Percentiles rank a stretch among this genome's conserved stretches.
phyloP scores from a whole-genome alignment of 2,888 invertebrate genomes.

The Erannis defoliaria region DNA sequence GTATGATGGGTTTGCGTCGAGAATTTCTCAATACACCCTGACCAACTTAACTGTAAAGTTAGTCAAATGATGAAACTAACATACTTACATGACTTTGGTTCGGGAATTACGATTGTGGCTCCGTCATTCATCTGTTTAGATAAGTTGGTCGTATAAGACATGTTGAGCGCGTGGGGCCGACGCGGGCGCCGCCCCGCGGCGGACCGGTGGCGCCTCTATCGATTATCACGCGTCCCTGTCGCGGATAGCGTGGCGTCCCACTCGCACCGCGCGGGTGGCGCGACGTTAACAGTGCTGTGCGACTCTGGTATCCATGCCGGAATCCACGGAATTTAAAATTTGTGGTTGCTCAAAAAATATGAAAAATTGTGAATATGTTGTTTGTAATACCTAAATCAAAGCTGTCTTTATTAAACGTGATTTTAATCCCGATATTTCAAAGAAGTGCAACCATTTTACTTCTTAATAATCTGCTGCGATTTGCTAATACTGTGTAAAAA shows the following conservation, averaged over 20 bases:
- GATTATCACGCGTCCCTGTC: conserved; percentile 61
- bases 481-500: too few relatives aligned
- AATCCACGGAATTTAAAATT: conserved; percentile 16
- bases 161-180: conserved; percentile 79
- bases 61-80: background rate
- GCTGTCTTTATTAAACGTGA: too few relatives aligned
- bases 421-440: too few relatives aligned
- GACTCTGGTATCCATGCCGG: conserved; percentile 30
- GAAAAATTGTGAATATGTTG: too few relatives aligned
- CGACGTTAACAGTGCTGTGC: conserved; percentile 50
- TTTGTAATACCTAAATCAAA: too few relatives aligned
- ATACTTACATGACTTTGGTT: background rate
- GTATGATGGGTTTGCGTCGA: conserved; percentile 51
- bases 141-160: conserved; percentile 56
- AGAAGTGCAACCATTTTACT: too few relatives aligned
- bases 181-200: conserved; percentile 80
- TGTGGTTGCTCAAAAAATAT: background rate
- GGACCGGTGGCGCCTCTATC: conserved; percentile 77
- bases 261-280: conserved; percentile 69
- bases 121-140: background rate
- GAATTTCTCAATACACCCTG: conserved; percentile 78
- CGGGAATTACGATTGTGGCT: background rate
- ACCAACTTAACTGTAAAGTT: background rate
- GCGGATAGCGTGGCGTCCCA: conserved; percentile 52
- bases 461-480: too few relatives aligned